Conservation (phyloP, 2,797 vertebrate species). For the Tarsius wallacei region DNA sequence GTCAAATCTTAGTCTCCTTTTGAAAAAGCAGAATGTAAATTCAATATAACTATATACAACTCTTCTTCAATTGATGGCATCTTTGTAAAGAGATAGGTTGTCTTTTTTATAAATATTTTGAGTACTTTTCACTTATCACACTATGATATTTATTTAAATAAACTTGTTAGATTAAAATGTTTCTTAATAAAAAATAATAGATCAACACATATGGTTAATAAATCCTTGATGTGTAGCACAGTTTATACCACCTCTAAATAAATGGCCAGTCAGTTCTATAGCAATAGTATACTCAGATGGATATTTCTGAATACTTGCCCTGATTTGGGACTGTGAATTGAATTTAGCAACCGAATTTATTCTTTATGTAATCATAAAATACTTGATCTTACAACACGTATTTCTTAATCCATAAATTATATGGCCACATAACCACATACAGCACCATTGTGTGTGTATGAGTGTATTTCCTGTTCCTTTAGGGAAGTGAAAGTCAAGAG, state of each 20-base stretch:
- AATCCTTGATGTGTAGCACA: not conserved
- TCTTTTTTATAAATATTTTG: not conserved
- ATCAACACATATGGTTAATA: not conserved
- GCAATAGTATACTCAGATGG: not conserved
- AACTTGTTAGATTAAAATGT: not conserved
- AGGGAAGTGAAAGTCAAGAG: not conserved
- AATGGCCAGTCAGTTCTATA: constrained; percentile 1
- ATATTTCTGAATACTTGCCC: not conserved
- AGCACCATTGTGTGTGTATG: not conserved
- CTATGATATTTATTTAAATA: not conserved
- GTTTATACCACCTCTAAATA: not conserved
- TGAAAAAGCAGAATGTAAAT: constrained; percentile 9
- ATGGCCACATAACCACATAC: not conserved
- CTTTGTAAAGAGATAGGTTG: not conserved
- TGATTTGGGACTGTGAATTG: not conserved
- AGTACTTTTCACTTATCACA: not conserved
- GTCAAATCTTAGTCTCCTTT: not conserved
- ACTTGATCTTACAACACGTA: constrained; percentile 49
- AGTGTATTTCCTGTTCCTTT: not conserved
- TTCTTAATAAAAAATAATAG: constrained; percentile 47
- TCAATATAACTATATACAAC: not conserved
- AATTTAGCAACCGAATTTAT: constrained; percentile 48
- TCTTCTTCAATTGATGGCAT: not conserved
- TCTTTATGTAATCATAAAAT: constrained; percentile 29
- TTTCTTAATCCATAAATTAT: constrained; percentile 59